Evolutionary conservation across 1,140 invertebrate genomes (phyloP), one percentile per base, ranked within the genome.

Genomic region (Trichoplusia ni): DNA sequence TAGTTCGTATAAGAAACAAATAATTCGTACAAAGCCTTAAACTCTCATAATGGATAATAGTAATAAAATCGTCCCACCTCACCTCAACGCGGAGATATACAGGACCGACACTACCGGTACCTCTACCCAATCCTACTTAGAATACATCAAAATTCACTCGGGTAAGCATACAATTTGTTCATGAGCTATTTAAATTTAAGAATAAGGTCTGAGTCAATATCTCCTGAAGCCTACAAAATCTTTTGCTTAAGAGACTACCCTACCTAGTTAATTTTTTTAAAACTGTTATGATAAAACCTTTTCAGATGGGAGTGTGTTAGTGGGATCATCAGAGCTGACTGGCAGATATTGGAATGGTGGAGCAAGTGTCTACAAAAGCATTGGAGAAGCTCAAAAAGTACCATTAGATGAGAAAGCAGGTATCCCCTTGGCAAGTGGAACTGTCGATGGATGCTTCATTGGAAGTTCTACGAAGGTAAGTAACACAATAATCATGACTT

Each of bases 331-430:
- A 42, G 87, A 91, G 71, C 40, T 90, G 31, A 90, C 84, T 9
- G 90, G 89, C 3, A 68, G 90, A 3, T 84, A 86, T 60, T 91
- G 89, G 90, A 83, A 86, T 73, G 89, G 89, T 29, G 79, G 77
- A 35, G 84, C 75, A 31, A 76, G 75, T 58, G 67, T 89, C 27
- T 77, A 71, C 37, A 74, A 79, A 46, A 69, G 54, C 53, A 44
- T 75, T 6, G 42, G 56, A 6, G 75, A 82, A 3, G 65, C 68
- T 35, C 69, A 69, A 35, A 68, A 68, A 9, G 56, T 40, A 11
- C 63, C 46, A 21, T 58, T 46, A 25, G 47, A 69, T 31, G 63
- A 73, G 19, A 82, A 81, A 54, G 75, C 70, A 54, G 71, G 65
- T 44, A 88, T 90, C 16, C 64, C 65, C 25, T 63, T 85, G 11